A percentile compares a stretch with the other conserved stretches of the same genome.
These are phyloP conservation scores for Danaus chrysippus DNA, from an alignment of 2,888 invertebrate genomes.

Conservation along the genomic window DNA sequence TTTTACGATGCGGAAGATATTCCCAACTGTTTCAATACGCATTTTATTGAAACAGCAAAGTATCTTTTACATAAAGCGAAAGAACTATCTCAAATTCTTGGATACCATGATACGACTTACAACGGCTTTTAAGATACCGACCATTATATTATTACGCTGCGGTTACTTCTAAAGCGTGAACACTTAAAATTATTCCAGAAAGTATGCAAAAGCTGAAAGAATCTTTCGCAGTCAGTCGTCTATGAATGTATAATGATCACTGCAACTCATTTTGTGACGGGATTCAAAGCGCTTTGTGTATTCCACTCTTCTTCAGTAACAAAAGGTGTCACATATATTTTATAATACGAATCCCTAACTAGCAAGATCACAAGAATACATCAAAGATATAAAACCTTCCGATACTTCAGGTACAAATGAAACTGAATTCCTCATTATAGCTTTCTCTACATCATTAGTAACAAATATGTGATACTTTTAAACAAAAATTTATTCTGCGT, in stretches of 20 bases:
- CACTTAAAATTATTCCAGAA: conserved; percentile 58
- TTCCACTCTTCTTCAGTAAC: conserved; percentile 30
- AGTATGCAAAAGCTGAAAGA: conserved; percentile 52
- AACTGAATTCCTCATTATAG: too few species aligned
- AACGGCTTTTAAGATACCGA: conserved; percentile 35
- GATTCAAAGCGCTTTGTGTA: conserved; percentile 35
- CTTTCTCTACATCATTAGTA: neutral
- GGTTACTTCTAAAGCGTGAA: conserved; percentile 53
- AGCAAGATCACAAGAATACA: neutral
- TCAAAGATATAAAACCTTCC: too few species aligned
- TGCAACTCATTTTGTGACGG: conserved; percentile 40
- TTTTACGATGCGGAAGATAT: conserved; percentile 4
- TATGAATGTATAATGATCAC: conserved; percentile 74
- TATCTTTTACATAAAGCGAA: conserved; percentile 30
- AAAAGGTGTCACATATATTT: conserved; percentile 18
- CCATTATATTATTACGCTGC: conserved; percentile 75
- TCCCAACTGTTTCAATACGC: conserved; percentile 23
- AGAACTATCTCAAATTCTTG: conserved; percentile 31
- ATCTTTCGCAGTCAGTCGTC: conserved; percentile 64
- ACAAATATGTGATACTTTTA: neutral
- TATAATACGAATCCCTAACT: conserved; percentile 16
- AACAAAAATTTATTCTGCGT: neutral
- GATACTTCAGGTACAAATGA: too few species aligned
- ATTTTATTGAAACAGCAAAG: conserved; percentile 28
- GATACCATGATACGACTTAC: conserved; percentile 29